Evolutionary conservation across 2,888 invertebrate genomes (phyloP), one percentile per base, ranked within the genome.

Genomic region (Sinhomidia bicolor): DNA sequence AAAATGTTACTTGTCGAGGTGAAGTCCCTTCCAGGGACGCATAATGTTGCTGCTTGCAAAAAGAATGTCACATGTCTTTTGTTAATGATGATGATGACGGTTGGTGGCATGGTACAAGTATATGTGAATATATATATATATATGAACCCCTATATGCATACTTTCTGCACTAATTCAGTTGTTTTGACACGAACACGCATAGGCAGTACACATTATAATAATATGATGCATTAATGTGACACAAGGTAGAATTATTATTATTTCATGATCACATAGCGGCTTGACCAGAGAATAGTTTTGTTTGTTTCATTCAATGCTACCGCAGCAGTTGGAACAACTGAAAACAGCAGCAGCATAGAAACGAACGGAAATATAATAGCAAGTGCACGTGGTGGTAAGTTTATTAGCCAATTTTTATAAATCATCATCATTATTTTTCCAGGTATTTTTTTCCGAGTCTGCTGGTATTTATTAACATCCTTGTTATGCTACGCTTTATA

Each of bases 191-290:
- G n/a, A 36, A 5, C 68, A 68, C 36, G 36, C 41, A 29, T 68
- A n/a, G n/a, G n/a, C n/a, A 36, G 4, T 9, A n/a, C 32, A 68
- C 41, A 36, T 68, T 36, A 32, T n/a, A 26, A 23, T 6, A 14
- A 51, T 14, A 60, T 6, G 26, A 60, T 60, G 23, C 60, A 60
- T 62, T 68, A 17, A 41, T 9, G 36, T 36, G 68, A 17, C 68
- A 68, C 68, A 68, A 29, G 68, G 68, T 23, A 60, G n/a, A n/a
- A n/a, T n/a, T n/a, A n/a, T n/a, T n/a, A n/a, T n/a, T 36, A 36
- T 23, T 57, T 32, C 57, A 29, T 17, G 29, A 20, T 80, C 82
- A 68, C 81, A 65, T 65, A 51, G 81, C 65, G 32, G 81, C 65
- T 44, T 65, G n/a, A 23, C n/a, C 51, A 23, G 23, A 17, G 26